Evolutionary conservation across 1,140 invertebrate genomes (phyloP).

Genomic region (Battus philenor): DNA sequence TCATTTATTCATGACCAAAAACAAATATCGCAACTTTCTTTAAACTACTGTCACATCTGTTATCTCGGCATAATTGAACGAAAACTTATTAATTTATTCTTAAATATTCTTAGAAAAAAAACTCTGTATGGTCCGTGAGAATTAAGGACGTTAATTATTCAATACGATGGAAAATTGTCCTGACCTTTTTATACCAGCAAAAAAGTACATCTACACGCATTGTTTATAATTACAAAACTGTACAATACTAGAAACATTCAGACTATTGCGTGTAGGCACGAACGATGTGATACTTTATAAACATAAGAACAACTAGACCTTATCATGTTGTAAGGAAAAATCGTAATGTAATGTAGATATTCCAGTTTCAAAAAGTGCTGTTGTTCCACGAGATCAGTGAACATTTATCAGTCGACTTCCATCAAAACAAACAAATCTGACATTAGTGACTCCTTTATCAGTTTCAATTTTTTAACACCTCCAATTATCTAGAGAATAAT

Average conservation of each 20-base stretch:
- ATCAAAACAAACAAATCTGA: too few relatives aligned
- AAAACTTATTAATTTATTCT: background rate
- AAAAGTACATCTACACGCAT: constrained; percentile 7
- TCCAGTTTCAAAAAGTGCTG: constrained; percentile 35
- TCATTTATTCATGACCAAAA: background rate
- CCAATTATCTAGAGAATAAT: too few relatives aligned
- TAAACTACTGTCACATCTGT: background rate
- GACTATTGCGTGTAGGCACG: constrained; percentile 30
- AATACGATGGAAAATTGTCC: constrained; percentile 5
- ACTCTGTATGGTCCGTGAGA: constrained; percentile 4
- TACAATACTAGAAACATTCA: constrained; percentile 20
- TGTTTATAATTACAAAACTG: constrained; percentile 14
- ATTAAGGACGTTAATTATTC: background rate
- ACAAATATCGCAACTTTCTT: background rate
- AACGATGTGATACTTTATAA: constrained; percentile 26
- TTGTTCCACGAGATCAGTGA: too few relatives aligned
- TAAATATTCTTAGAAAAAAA: background rate
- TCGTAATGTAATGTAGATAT: constrained; percentile 41
- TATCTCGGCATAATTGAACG: background rate
- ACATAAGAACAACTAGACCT: constrained; percentile 55
- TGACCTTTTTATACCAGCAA: background rate
- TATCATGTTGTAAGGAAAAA: constrained; percentile 56
- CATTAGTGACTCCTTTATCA: too few relatives aligned
- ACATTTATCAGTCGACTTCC: too few relatives aligned
- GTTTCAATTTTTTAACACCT: too few relatives aligned